These are phyloP conservation scores for Camarhynchus parvulus DNA, from an alignment of 2,113 vertebrate genomes.

Conservation along the genomic window DNA sequence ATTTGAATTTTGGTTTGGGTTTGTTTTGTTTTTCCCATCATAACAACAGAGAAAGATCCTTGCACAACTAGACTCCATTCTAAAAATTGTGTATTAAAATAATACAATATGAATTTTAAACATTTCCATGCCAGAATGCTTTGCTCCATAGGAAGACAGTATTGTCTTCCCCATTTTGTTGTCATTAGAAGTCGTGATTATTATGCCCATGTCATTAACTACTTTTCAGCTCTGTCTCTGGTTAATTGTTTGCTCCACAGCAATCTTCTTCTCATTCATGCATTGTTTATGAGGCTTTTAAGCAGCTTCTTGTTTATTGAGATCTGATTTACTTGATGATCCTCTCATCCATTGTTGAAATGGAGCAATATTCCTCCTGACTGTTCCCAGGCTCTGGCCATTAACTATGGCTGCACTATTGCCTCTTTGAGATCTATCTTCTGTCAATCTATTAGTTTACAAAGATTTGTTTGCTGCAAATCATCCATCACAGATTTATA, in stretches of 20 bases:
- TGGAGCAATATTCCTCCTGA: neutral
- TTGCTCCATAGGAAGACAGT: neutral
- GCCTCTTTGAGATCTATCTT: neutral
- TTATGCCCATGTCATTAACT: neutral
- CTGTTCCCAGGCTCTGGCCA: neutral
- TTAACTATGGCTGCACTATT: neutral
- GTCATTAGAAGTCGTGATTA: neutral
- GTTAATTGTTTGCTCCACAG: neutral
- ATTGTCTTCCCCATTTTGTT: neutral
- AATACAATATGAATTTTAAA: neutral
- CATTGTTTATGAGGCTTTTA: slow-evolving; percentile 49
- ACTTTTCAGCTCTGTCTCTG: neutral
- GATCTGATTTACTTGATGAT: neutral
- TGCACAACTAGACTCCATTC: neutral
- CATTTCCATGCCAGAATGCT: neutral
- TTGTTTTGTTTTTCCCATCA: neutral
- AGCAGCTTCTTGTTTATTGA: neutral
- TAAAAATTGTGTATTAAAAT: neutral
- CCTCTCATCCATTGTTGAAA: neutral
- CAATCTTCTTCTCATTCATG: slow-evolving; percentile 31
- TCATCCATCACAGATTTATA: neutral
- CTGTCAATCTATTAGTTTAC: neutral
- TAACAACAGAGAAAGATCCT: neutral
- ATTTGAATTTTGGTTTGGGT: neutral
- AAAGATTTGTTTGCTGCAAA: neutral